phyloP scores from a whole-genome alignment of 2,888 invertebrate genomes.

The Endotricha flammealis region DNA sequence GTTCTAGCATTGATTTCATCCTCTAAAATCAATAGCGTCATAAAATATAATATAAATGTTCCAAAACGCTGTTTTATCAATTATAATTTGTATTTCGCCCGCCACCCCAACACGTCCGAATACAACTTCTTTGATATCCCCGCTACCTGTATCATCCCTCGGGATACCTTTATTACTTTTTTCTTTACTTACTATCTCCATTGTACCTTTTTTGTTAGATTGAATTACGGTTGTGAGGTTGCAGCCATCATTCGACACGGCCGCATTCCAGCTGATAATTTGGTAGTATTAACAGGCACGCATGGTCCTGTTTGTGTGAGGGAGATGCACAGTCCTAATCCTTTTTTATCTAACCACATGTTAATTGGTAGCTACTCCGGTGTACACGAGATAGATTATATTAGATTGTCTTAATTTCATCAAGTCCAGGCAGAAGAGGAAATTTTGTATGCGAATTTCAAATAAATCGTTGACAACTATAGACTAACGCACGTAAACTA shows the following conservation, averaged over 20 bases:
- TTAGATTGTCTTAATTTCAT: conserved; percentile 8
- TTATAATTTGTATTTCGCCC: conserved; percentile 8
- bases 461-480: too few species aligned
- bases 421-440: too few species aligned
- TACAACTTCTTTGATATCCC: conserved; percentile 33
- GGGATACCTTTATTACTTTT: conserved; percentile 51
- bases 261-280: conserved; percentile 70
- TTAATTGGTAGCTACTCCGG: conserved; percentile 19
- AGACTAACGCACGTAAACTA: too few species aligned
- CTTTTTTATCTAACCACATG: conserved; percentile 28
- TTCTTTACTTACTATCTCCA: conserved; percentile 43
- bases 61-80: background rate
- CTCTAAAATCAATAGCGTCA: too few species aligned
- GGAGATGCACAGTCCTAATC: conserved; percentile 16
- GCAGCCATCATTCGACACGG: conserved; percentile 65
- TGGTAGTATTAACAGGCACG: conserved; percentile 46
- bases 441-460: too few species aligned
- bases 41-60: too few species aligned
- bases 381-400: conserved; percentile 19
- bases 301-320: conserved; percentile 20
- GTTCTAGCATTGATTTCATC: too few species aligned
- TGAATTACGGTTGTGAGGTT: conserved; percentile 69
- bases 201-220: conserved; percentile 61
- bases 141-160: conserved; percentile 72
- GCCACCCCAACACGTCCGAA: conserved; percentile 9